phyloP scores from a whole-genome alignment of 2,797 vertebrate species.

The Scleropages formosus region DNA sequence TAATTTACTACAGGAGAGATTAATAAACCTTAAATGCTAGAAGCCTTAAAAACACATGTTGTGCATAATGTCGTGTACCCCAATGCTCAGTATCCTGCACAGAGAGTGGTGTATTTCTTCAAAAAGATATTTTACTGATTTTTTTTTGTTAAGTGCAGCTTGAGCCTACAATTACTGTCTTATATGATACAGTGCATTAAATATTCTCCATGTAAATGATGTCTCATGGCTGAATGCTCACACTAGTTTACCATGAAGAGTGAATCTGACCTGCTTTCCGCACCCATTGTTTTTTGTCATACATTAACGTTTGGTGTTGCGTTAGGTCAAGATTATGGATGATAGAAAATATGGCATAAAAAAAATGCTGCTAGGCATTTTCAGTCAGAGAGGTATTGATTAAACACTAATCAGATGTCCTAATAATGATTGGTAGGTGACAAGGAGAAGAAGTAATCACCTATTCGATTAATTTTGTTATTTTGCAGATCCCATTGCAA shows the following conservation, averaged over 20 bases:
- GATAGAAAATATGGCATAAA: not conserved
- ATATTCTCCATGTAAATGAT: constrained; percentile 20
- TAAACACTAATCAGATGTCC: constrained; percentile 32
- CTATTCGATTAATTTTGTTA: constrained; percentile 26
- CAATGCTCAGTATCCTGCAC: not conserved
- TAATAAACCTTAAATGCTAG: too few species aligned
- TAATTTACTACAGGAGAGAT: too few species aligned
- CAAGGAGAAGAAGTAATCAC: constrained; percentile 24
- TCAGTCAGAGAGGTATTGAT: constrained; percentile 30
- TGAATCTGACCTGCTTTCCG: constrained; percentile 7
- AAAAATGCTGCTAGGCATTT: constrained; percentile 6
- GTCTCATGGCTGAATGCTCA: not conserved
- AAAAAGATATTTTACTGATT: constrained; percentile 21
- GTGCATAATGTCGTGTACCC: too few species aligned
- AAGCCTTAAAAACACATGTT: too few species aligned
- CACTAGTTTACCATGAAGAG: constrained; percentile 19
- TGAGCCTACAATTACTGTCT: constrained; percentile 19
- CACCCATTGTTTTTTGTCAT: not conserved
- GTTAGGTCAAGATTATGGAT: too few species aligned
- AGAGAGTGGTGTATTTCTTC: not conserved
- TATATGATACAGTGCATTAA: not conserved
- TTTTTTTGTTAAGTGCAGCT: constrained; percentile 8
- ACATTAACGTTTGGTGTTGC: constrained; percentile 17
- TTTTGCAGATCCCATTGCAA: not conserved
- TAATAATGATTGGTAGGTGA: constrained; percentile 20